These are phyloP conservation scores for Stylophora pistillata DNA, from an alignment of 64 coral and sea anemone species.

Conservation along the genomic window DNA sequence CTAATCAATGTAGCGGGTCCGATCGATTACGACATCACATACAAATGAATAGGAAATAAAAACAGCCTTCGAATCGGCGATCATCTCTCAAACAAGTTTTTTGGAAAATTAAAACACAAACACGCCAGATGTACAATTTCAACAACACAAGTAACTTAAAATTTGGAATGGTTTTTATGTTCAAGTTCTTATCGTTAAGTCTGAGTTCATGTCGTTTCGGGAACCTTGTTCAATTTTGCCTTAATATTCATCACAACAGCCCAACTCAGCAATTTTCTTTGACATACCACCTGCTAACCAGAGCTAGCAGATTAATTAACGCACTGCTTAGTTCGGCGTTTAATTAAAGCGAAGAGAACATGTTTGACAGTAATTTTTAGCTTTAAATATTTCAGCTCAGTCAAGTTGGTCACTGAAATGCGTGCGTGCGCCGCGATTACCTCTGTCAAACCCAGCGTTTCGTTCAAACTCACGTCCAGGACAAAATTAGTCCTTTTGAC, in stretches of 20 bases:
- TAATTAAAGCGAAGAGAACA: background rate
- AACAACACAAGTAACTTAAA: background rate
- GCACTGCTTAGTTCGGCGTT: background rate
- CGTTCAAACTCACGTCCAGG: too few species aligned
- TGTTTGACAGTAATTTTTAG: background rate
- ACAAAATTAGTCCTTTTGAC: too few species aligned
- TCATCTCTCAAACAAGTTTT: too few species aligned
- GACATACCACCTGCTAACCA: background rate
- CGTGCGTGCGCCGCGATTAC: background rate
- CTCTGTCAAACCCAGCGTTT: too few species aligned
- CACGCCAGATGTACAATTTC: background rate
- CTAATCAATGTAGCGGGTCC: too few species aligned
- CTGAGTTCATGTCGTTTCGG: background rate
- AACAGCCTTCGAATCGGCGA: too few species aligned
- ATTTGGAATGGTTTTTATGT: background rate
- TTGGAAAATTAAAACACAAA: too few species aligned
- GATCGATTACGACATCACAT: too few species aligned
- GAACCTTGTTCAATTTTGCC: background rate
- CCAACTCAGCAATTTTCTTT: background rate
- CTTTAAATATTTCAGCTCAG: background rate
- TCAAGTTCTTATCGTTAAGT: background rate
- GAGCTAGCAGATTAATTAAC: background rate
- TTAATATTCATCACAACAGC: too few species aligned
- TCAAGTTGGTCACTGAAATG: background rate
- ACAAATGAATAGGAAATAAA: too few species aligned